phyloP scores from a whole-genome alignment of 2,888 invertebrate species.

The Pimpla rufipes region DNA sequence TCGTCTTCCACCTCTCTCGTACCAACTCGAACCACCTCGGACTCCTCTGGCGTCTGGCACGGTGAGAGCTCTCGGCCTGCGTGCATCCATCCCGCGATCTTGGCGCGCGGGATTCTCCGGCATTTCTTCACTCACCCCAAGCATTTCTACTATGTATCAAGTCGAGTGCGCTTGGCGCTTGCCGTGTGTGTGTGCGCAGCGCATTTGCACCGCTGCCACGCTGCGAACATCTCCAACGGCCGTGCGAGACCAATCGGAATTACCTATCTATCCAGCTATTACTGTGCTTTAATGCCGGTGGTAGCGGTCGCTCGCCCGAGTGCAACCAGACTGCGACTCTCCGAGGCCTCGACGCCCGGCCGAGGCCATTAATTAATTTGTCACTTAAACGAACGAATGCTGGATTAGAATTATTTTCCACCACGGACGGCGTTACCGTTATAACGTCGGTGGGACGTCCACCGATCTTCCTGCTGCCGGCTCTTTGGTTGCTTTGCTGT shows the following conservation, averaged over 20 bases:
- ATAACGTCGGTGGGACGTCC: not conserved
- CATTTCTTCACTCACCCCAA: constrained; percentile 43
- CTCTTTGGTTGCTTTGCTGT: not conserved
- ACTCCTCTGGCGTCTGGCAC: not conserved
- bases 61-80: constrained; percentile 4
- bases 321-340: not conserved
- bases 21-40: too few relatives aligned
- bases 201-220: constrained; percentile 11
- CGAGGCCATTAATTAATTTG: constrained; percentile 62
- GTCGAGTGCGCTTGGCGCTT: not conserved
- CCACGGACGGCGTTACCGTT: constrained; percentile 13
- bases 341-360: not conserved
- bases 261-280: constrained; percentile 55
- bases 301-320: not conserved
- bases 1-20: too few relatives aligned
- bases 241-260: constrained; percentile 60
- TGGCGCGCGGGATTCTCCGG: constrained; percentile 34
- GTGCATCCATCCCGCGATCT: constrained; percentile 49
- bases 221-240: constrained; percentile 31
- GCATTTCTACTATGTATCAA: constrained; percentile 25
- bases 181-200: too few relatives aligned
- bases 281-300: constrained; percentile 18
- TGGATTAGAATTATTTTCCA: constrained; percentile 37
- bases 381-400: constrained; percentile 53
- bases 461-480: not conserved